Evolutionary conservation across 1,140 invertebrate genomes (phyloP).

Genomic region (Scylla paramamosain): DNA sequence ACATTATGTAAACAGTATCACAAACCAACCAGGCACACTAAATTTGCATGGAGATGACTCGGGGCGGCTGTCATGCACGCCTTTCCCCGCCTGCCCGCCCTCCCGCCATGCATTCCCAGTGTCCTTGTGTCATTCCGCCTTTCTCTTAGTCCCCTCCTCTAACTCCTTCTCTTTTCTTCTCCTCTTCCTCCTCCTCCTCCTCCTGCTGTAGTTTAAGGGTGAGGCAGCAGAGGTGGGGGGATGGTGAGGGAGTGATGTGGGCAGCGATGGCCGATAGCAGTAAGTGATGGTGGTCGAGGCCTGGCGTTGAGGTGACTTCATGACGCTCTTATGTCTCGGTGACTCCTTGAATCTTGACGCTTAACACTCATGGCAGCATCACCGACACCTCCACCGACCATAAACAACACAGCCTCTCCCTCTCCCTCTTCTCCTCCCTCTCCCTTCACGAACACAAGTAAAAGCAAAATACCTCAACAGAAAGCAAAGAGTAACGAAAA

Average conservation of each 20-base stretch:
- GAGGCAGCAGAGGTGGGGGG: background rate
- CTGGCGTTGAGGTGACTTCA: background rate
- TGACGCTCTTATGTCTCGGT: background rate
- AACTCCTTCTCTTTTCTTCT: no score
- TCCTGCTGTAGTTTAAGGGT: background rate
- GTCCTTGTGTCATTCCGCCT: no score
- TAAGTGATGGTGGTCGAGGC: background rate
- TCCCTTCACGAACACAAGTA: background rate
- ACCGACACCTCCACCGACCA: background rate
- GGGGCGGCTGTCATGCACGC: background rate
- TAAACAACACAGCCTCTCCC: background rate
- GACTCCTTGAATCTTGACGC: background rate
- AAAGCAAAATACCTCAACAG: background rate
- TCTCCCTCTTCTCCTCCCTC: background rate
- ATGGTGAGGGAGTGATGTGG: background rate
- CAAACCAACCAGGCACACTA: conserved; percentile 40
- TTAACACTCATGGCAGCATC: background rate
- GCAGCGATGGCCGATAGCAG: background rate
- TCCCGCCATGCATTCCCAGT: background rate
- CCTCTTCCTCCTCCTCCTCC: background rate
- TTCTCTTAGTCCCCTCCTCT: no score
- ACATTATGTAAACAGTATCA: conserved; percentile 44
- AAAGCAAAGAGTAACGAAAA: background rate
- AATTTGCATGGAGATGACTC: conserved; percentile 47
- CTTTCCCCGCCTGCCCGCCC: background rate